Evolutionary conservation across 2,888 invertebrate species (phyloP), one percentile per base, ranked within the genome.

Genomic region (Lycaena phlaeas): DNA sequence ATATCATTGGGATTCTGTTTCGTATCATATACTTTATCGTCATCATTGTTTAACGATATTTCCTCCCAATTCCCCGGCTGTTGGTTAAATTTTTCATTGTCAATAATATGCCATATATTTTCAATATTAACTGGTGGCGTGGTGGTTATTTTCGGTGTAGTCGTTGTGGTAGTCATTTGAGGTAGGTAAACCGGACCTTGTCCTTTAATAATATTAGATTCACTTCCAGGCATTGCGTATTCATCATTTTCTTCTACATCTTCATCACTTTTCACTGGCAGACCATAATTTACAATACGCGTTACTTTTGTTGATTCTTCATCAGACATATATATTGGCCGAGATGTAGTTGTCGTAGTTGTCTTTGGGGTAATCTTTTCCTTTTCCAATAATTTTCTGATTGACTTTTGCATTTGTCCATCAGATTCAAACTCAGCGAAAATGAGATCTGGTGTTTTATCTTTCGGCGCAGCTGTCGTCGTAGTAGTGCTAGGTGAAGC

Each of bases 31-130:
- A 10, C 15, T 17, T 38, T 38, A 22, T 42, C 49, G 12, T 45
- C 46, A 18, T 57, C 53, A 17, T 62, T 45, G 30, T 52, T 51
- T 6, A 74, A 38, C 1, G 64, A 49, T 34, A 67, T 57, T 57
- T 79, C 79, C 47, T 79, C 59, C 82, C 81, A 79, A 26, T 62
- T 59, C 7, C 65, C 68, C 30, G 62, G 50, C 49, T 64, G 59
- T 40, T 76, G 60, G 25, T 72, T 59, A 27, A 61, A 58, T 56
- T 79, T 84, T 50, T 82, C 73, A 37, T 54, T 75, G 39, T 84
- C 79, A 38, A 84, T 84, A 26, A 84, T 73, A 42, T 84, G 81
- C 84, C 84, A 84, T 52, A 84, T 71, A 49, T 81, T 71, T 55
- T 79, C 64, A 5, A 81, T 65, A 38, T 68, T 68, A 25, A 59